These are phyloP conservation scores for Rhabdomys pumilio DNA, from an alignment of 2,797 vertebrate species.

Conservation along the genomic window DNA sequence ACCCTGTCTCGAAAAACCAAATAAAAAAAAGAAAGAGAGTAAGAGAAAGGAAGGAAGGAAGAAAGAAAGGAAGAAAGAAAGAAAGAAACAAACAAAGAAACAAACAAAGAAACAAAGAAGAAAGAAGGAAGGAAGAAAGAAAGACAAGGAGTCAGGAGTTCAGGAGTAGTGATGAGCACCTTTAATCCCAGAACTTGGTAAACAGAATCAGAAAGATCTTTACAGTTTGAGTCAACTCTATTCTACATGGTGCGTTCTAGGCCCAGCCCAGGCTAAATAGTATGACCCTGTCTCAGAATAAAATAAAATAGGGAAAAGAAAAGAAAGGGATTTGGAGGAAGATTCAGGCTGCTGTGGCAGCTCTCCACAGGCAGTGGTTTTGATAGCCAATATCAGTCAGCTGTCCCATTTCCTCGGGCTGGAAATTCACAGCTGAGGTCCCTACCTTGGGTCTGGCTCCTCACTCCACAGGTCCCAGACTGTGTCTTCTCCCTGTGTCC, in stretches of 20 bases:
- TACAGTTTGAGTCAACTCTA: background rate
- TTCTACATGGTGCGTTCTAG: background rate
- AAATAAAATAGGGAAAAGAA: background rate
- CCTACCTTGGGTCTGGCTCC: background rate
- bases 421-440: background rate
- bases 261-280: background rate
- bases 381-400: accelerated
- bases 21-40: no score
- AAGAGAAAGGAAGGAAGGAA: no score
- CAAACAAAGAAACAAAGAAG: background rate
- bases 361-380: background rate
- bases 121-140: background rate
- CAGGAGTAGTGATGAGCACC: background rate
- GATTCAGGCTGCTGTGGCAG: background rate
- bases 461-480: no score
- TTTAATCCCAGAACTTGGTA: background rate
- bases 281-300: background rate
- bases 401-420: background rate
- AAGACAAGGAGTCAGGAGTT: no score
- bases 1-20: no score
- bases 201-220: background rate
- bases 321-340: no score
- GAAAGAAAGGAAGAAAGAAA: background rate
- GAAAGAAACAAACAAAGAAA: background rate
- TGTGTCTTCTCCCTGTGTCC: background rate